These are phyloP conservation scores for Aythya baeri DNA, from an alignment of 2,113 vertebrate species.

Conservation along the genomic window DNA sequence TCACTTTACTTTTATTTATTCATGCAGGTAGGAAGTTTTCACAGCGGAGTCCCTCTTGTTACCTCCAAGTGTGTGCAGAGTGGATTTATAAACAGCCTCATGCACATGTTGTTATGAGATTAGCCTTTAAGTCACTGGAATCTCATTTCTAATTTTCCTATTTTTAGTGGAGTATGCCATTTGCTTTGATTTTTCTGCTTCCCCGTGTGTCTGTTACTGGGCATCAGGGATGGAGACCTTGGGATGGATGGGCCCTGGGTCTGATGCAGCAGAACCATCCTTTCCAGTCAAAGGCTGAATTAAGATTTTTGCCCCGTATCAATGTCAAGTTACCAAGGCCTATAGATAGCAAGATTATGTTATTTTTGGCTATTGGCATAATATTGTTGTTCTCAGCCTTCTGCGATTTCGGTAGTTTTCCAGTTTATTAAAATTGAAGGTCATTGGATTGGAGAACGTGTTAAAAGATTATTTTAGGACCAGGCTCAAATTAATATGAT, in stretches of 20 bases:
- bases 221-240: not conserved
- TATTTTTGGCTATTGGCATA: not conserved
- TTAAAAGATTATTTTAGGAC: constrained; percentile 11
- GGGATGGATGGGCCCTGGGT: not conserved
- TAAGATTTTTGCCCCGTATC: not conserved
- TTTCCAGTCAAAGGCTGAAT: not conserved
- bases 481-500: not conserved
- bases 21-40: not conserved
- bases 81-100: not conserved
- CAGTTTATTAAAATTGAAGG: not conserved
- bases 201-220: not conserved
- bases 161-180: not conserved
- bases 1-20: not conserved
- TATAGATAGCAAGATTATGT: not conserved
- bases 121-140: not conserved
- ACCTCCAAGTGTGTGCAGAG: not conserved
- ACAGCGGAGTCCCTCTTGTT: not conserved
- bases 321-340: not conserved
- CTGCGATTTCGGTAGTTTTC: not conserved
- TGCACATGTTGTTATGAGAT: not conserved
- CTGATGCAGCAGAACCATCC: not conserved
- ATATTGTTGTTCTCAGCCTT: not conserved
- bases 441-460: not conserved
- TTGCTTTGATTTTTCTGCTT: not conserved
- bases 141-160: not conserved